Percentiles rank a stretch among this genome's conserved stretches.
These are phyloP conservation scores for Melanotus villosus DNA, from an alignment of 2,888 invertebrate genomes.

Conservation along the genomic window DNA sequence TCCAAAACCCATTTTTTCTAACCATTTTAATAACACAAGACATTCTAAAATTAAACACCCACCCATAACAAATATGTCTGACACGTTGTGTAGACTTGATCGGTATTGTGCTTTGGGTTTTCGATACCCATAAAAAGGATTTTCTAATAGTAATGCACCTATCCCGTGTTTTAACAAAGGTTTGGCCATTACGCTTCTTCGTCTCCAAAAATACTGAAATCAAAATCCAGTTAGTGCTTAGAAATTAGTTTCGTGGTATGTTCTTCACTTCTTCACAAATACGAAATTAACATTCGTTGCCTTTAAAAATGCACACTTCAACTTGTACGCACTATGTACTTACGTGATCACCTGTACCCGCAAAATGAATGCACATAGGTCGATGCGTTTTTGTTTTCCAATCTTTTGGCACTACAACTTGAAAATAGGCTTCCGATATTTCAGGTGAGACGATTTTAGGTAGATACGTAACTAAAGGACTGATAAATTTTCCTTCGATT, in stretches of 20 bases:
- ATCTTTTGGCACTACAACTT: slow-evolving; percentile 84
- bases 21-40: slow-evolving; percentile 93
- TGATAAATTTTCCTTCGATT: slow-evolving; percentile 89
- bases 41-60: slow-evolving; percentile 96
- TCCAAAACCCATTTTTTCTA: slow-evolving; percentile 90
- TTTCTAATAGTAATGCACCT: slow-evolving; percentile 94
- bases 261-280: no score
- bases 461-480: slow-evolving; percentile 86
- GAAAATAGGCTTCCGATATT: slow-evolving; percentile 87
- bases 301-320: no score
- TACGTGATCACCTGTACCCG: slow-evolving; percentile 99
- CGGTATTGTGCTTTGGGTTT: slow-evolving; percentile 91
- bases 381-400: slow-evolving; percentile 81
- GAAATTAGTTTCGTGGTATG: background rate
- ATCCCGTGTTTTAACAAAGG: slow-evolving; percentile 93
- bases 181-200: slow-evolving; percentile 91
- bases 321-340: slow-evolving; percentile 60
- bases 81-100: slow-evolving; percentile 94
- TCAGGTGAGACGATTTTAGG: slow-evolving; percentile 91
- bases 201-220: slow-evolving; percentile 89
- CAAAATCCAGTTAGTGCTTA: slow-evolving; percentile 43
- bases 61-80: slow-evolving; percentile 99
- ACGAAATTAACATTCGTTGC: no score
- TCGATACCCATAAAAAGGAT: slow-evolving; percentile 94
- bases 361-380: slow-evolving; percentile 94